These are phyloP conservation scores for Eudyptes chrysolophus DNA, from an alignment of 2,113 vertebrate species.

Conservation along the genomic window DNA sequence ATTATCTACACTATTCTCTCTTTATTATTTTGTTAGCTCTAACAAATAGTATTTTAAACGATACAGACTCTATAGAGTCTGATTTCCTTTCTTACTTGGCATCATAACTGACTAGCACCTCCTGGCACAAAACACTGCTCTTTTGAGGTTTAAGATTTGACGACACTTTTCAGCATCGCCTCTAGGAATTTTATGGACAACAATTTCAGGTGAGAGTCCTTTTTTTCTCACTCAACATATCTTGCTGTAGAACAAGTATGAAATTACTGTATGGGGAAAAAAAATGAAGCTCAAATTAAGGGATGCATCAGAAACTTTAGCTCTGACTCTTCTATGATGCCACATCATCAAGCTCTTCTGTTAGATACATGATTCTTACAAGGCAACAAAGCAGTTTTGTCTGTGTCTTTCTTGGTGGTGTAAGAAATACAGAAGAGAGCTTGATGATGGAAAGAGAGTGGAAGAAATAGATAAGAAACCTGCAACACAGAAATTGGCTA, in stretches of 20 bases:
- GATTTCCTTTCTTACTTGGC: not conserved
- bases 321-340: not conserved
- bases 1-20: not conserved
- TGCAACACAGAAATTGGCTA: not conserved
- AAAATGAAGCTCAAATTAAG: not conserved
- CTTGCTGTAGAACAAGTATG: not conserved
- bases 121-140: not conserved
- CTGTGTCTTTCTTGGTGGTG: not conserved
- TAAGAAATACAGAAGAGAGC: not conserved
- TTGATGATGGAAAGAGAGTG: not conserved
- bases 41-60: not conserved
- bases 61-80: not conserved
- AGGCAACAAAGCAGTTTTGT: not conserved
- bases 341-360: not conserved
- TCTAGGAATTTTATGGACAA: not conserved
- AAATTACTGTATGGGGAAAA: not conserved
- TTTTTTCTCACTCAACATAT: not conserved
- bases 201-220: not conserved
- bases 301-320: not conserved
- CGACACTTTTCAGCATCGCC: not conserved
- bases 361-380: not conserved
- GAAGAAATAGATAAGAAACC: not conserved
- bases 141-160: not conserved
- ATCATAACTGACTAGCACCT: not conserved
- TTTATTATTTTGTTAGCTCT: not conserved